Percentiles rank a stretch among this genome's conserved stretches.
Conservation (phyloP, 2,888 invertebrate genomes). For the Macropis europaea region DNA sequence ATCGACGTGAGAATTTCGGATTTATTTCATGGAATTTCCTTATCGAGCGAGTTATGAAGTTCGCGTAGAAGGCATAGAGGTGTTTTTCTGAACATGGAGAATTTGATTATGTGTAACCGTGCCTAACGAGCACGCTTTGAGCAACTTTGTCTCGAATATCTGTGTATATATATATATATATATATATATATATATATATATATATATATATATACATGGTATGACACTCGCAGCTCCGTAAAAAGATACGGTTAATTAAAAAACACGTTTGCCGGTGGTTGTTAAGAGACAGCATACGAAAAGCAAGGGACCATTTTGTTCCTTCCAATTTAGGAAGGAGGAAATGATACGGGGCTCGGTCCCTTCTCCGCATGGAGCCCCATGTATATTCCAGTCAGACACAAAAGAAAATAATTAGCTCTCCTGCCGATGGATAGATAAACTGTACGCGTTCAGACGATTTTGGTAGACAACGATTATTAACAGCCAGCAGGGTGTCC, state of each 20-base stretch:
- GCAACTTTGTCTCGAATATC: too few species aligned
- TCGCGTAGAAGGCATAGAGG: too few species aligned
- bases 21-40: too few species aligned
- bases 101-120: too few species aligned
- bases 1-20: too few species aligned
- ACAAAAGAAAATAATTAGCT: conserved; percentile 77
- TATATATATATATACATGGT: neutral
- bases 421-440: conserved; percentile 67
- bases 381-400: conserved; percentile 64
- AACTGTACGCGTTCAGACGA: conserved; percentile 48
- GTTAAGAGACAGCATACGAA: conserved; percentile 10
- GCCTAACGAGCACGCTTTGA: too few species aligned
- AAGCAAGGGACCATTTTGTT: conserved; percentile 60
- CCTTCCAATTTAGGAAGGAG: conserved; percentile 65
- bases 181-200: too few species aligned
- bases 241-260: conserved; percentile 40
- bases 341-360: conserved; percentile 53
- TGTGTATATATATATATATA: too few species aligned
- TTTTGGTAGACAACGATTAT: conserved; percentile 65
- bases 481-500: conserved; percentile 56
- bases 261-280: conserved; percentile 8
- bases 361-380: conserved; percentile 72
- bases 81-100: too few species aligned
- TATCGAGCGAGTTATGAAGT: too few species aligned
- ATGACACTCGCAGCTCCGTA: conserved; percentile 3